phyloP scores from a whole-genome alignment of 2,797 vertebrate genomes.

The Orientallactaga sibirica region DNA sequence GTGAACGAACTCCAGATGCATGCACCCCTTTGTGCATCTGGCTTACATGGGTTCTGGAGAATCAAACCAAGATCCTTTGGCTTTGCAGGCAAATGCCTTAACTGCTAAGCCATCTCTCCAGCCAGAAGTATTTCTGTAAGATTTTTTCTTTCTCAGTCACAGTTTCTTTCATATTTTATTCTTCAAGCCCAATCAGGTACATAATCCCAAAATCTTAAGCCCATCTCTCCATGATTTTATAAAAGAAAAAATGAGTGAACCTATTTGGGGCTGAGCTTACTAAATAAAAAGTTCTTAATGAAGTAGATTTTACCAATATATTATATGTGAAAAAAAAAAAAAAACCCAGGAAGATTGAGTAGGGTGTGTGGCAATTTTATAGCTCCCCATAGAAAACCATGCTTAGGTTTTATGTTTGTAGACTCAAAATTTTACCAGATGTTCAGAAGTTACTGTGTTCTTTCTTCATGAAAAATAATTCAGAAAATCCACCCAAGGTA shows the following conservation, averaged over 20 bases:
- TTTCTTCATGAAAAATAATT: conserved; percentile 59
- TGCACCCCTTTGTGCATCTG: too few species aligned
- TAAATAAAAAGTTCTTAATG: conserved; percentile 60
- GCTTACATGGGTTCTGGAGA: too few species aligned
- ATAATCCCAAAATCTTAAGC: conserved; percentile 7
- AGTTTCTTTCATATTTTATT: conserved; percentile 44
- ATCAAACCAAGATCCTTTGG: too few species aligned
- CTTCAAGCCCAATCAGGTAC: not conserved
- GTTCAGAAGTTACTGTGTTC: conserved; percentile 71
- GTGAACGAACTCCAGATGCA: too few species aligned
- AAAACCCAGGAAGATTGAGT: conserved; percentile 39
- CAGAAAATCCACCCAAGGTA: conserved; percentile 34
- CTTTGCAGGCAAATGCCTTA: too few species aligned
- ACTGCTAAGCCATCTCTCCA: too few species aligned
- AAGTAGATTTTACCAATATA: conserved; percentile 71
- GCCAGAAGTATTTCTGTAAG: not conserved
- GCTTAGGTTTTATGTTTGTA: conserved; percentile 69
- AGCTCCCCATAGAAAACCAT: conserved; percentile 54
- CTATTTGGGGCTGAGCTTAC: not conserved
- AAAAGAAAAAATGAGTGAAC: not conserved
- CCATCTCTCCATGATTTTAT: conserved; percentile 10
- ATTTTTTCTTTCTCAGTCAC: not conserved
- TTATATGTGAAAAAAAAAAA: conserved; percentile 43
- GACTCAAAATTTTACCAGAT: conserved; percentile 82
- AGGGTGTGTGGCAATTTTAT: conserved; percentile 69